Conservation (phyloP, 1,140 invertebrate genomes). For the Leptinotarsa texana region DNA sequence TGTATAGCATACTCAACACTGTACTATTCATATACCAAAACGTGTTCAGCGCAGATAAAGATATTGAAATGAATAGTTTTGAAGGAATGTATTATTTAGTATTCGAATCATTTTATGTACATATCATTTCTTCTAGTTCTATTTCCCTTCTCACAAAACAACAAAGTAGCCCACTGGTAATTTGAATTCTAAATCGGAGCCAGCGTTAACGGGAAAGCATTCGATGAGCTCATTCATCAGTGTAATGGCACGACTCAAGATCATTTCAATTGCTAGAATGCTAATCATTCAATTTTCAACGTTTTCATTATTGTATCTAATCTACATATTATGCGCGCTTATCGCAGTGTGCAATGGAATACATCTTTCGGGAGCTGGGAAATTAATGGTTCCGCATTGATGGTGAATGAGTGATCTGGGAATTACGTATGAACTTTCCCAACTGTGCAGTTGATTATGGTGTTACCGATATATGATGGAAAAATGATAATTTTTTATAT, state of each 20-base stretch:
- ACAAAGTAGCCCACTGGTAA: neutral
- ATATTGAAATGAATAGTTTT: no score
- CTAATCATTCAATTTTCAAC: neutral
- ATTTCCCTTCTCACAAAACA: no score
- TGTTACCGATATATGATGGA: neutral
- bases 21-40: no score
- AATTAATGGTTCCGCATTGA: neutral
- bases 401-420: neutral
- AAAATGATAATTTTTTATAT: no score
- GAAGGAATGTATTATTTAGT: no score
- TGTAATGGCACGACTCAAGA: neutral
- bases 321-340: slow-evolving; percentile 1
- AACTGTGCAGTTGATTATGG: neutral
- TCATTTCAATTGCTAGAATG: slow-evolving; percentile 1
- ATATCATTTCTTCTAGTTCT: no score
- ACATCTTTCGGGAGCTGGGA: neutral
- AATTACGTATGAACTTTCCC: neutral
- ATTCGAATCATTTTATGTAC: no score
- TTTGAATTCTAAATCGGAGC: neutral
- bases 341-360: neutral
- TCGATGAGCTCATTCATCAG: neutral
- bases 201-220: neutral
- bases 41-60: no score
- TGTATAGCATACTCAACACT: no score
- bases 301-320: neutral